Conservation (phyloP, 2,888 invertebrate species). For the Oxycera nigricornis region DNA sequence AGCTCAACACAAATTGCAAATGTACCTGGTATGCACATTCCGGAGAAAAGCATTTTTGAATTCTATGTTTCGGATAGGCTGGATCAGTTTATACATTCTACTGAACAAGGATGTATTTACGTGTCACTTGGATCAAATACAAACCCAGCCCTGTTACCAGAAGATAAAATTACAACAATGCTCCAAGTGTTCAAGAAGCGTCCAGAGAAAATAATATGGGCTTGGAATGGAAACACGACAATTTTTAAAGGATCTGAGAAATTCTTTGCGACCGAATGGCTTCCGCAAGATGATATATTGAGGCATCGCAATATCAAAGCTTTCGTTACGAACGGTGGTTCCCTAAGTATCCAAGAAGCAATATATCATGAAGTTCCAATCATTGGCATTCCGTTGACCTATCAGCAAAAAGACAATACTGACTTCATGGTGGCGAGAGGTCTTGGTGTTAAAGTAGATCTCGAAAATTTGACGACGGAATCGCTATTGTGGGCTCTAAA, state of each 20-base stretch:
- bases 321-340: slow-evolving; percentile 44
- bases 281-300: slow-evolving; percentile 44
- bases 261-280: slow-evolving; percentile 41
- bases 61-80: slow-evolving; percentile 35
- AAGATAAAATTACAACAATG: slow-evolving; percentile 33
- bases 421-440: slow-evolving; percentile 29
- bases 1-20: not conserved
- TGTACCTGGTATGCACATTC: slow-evolving; percentile 42
- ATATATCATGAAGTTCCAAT: slow-evolving; percentile 44
- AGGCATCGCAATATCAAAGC: slow-evolving; percentile 44
- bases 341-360: slow-evolving; percentile 44
- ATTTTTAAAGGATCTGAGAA: slow-evolving; percentile 15
- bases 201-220: slow-evolving; percentile 44
- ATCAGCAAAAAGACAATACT: slow-evolving; percentile 36
- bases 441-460: slow-evolving; percentile 40
- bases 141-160: slow-evolving; percentile 32
- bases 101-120: slow-evolving; percentile 42
- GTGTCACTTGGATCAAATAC: slow-evolving; percentile 42
- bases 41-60: slow-evolving; percentile 26
- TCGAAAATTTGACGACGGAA: slow-evolving; percentile 25
- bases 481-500: slow-evolving; percentile 33
- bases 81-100: slow-evolving; percentile 42
- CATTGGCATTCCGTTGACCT: slow-evolving; percentile 43
- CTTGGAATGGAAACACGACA: slow-evolving; percentile 44
- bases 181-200: slow-evolving; percentile 38